phyloP scores from a whole-genome alignment of 2,797 vertebrate species.

The Danio tinwini region DNA sequence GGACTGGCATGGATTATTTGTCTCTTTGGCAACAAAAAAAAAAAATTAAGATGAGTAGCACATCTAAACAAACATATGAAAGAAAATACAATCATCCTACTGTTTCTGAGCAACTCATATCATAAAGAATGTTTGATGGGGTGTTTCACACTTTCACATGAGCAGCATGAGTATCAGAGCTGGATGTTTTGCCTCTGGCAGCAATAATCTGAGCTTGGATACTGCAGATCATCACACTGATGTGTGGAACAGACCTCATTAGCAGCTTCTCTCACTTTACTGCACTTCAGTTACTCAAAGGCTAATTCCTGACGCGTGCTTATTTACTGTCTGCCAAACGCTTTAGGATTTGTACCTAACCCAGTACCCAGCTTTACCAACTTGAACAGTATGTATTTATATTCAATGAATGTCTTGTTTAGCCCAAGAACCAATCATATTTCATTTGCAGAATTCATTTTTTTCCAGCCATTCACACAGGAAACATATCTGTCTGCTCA shows the following conservation, averaged over 20 bases:
- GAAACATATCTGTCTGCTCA: too few species aligned
- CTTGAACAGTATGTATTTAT: not conserved
- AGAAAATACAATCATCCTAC: not conserved
- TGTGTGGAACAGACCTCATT: conserved; percentile 16
- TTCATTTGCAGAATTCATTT: too few species aligned
- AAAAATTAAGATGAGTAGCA: not conserved
- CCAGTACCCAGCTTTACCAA: not conserved
- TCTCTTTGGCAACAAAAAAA: conserved; percentile 15
- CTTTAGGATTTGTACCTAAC: not conserved
- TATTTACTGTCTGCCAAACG: conserved; percentile 22
- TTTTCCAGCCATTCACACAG: too few species aligned
- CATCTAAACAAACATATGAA: conserved; percentile 23
- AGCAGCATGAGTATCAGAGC: conserved; percentile 37
- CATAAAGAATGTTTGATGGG: conserved; percentile 28
- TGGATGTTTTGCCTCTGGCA: conserved; percentile 29
- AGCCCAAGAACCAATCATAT: too few species aligned
- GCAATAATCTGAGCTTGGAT: conserved; percentile 29
- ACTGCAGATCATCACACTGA: conserved; percentile 31
- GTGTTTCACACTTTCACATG: conserved; percentile 27
- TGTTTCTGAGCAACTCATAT: conserved; percentile 11
- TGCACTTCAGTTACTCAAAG: conserved; percentile 28
- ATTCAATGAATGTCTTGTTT: too few species aligned
- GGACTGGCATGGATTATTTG: not conserved
- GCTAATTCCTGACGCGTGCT: conserved; percentile 28
- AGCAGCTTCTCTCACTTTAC: conserved; percentile 32